These are phyloP conservation scores for Bucco capensis DNA, from an alignment of 2,113 vertebrate species.

Conservation along the genomic window DNA sequence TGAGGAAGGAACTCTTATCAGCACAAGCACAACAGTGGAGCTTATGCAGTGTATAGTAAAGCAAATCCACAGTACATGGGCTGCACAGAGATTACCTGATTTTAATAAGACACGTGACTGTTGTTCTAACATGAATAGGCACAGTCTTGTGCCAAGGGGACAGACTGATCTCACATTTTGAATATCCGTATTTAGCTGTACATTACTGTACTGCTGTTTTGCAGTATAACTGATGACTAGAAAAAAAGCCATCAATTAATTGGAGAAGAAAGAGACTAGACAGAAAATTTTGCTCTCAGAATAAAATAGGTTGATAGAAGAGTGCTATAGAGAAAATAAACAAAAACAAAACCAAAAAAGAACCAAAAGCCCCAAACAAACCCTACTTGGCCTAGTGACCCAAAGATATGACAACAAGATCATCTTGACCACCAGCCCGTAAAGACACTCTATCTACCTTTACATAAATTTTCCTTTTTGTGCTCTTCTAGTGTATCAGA, in stretches of 20 bases:
- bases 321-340: background rate
- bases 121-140: background rate
- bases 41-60: background rate
- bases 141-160: background rate
- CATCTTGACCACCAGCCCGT: background rate
- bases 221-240: background rate
- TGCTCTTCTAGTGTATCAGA: background rate
- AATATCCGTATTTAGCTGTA: background rate
- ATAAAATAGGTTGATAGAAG: background rate
- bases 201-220: background rate
- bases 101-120: background rate
- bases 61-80: background rate
- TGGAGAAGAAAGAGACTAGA: background rate
- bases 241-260: background rate
- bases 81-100: background rate
- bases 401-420: background rate
- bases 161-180: background rate
- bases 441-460: background rate
- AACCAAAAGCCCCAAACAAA: background rate
- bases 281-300: conserved; percentile 5
- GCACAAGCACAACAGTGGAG: background rate
- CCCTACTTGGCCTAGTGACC: background rate
- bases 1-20: background rate
- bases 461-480: background rate
- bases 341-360: background rate